phyloP scores from a whole-genome alignment of 1,140 invertebrate genomes.

The Ceratina australensis region DNA sequence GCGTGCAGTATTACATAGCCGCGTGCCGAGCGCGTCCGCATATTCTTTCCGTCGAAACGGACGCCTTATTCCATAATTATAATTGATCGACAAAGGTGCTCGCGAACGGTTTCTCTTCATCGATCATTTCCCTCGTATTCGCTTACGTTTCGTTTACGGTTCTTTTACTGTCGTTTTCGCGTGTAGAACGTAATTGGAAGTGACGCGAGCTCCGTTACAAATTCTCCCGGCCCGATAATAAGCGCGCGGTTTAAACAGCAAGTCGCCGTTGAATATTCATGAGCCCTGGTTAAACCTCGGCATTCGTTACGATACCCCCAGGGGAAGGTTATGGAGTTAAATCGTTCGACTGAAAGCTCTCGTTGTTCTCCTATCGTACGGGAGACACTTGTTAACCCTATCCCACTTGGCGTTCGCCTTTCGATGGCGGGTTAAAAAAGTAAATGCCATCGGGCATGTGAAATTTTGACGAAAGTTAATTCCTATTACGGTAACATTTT shows the following conservation, averaged over 20 bases:
- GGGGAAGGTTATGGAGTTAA: slow-evolving; percentile 35
- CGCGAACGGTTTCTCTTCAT: not conserved
- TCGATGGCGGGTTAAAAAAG: too few relatives aligned
- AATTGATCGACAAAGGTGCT: not conserved
- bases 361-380: not conserved
- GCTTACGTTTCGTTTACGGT: too few relatives aligned
- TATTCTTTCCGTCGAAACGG: not conserved
- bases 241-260: slow-evolving; percentile 49
- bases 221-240: slow-evolving; percentile 41
- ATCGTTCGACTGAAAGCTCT: slow-evolving; percentile 22
- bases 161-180: not conserved
- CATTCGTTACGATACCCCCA: slow-evolving; percentile 18
- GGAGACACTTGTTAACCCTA: not conserved
- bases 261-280: slow-evolving; percentile 49
- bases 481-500: too few relatives aligned
- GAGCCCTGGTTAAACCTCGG: slow-evolving; percentile 35
- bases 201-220: slow-evolving; percentile 17
- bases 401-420: too few relatives aligned
- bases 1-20: slow-evolving; percentile 14
- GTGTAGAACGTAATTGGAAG: slow-evolving; percentile 10
- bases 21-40: not conserved
- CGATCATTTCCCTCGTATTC: not conserved
- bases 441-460: too few relatives aligned
- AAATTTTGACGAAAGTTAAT: too few relatives aligned
- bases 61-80: not conserved